Evolutionary conservation across 2,888 invertebrate species (phyloP).

Genomic region (Andricus quercusramuli): DNA sequence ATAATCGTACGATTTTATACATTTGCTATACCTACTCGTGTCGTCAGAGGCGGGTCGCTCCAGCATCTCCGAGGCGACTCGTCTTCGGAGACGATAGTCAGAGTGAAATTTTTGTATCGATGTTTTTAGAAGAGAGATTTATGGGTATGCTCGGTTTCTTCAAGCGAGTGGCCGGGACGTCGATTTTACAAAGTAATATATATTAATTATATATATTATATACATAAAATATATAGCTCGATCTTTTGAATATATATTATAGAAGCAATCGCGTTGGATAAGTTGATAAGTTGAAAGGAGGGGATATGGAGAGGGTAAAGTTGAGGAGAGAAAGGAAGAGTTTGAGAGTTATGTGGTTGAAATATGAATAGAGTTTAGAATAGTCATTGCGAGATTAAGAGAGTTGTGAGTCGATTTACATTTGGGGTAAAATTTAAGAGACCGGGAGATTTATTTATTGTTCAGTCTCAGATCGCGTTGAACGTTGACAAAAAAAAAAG

Average conservation of each 20-base stretch:
- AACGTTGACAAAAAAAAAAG: conserved; percentile 51
- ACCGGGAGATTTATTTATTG: conserved; percentile 43
- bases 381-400: conserved; percentile 58
- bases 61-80: conserved; percentile 33
- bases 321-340: conserved; percentile 59
- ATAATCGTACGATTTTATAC: conserved; percentile 69
- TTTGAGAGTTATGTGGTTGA: conserved; percentile 72
- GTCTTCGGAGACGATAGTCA: conserved; percentile 51
- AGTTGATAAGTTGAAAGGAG: conserved; percentile 50
- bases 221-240: conserved; percentile 53
- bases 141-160: conserved; percentile 56
- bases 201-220: conserved; percentile 50
- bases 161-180: conserved; percentile 39
- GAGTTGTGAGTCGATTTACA: conserved; percentile 58
- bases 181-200: conserved; percentile 49
- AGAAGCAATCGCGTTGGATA: conserved; percentile 59
- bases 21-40: conserved; percentile 61
- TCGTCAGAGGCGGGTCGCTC: conserved; percentile 25
- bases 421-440: conserved; percentile 50
- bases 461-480: conserved; percentile 48
- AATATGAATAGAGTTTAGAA: conserved; percentile 77
- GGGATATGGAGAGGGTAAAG: conserved; percentile 47
- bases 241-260: conserved; percentile 59
- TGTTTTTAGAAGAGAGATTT: conserved; percentile 72
- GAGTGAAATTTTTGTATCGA: conserved; percentile 67